phyloP scores from a whole-genome alignment of 2,888 invertebrate species.

The Cremastobaeus sp. region DNA sequence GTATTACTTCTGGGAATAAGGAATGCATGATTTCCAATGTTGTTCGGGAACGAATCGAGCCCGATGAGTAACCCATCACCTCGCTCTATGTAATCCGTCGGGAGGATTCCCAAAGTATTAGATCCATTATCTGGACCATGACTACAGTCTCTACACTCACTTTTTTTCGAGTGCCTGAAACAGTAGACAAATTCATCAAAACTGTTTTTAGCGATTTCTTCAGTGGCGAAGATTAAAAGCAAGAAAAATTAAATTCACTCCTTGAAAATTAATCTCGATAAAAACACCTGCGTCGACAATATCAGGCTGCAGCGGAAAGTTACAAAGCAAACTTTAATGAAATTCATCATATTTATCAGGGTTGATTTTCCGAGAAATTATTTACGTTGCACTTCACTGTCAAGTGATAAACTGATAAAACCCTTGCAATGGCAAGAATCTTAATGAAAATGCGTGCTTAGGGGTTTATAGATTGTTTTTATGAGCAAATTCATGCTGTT shows the following conservation, averaged over 20 bases:
- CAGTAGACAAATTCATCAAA: too few species aligned
- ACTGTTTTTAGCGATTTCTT: too few species aligned
- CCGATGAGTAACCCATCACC: constrained; percentile 74
- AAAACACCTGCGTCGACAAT: too few species aligned
- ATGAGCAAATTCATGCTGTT: constrained; percentile 34
- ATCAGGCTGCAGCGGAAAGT: too few species aligned
- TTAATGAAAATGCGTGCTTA: constrained; percentile 41
- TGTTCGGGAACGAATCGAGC: constrained; percentile 71
- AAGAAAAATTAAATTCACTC: constrained; percentile 16
- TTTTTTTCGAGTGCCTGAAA: constrained; percentile 70
- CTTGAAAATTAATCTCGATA: too few species aligned
- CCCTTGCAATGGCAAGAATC: constrained; percentile 32
- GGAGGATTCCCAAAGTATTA: constrained; percentile 72
- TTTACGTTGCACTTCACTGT: too few species aligned
- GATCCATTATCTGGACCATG: constrained; percentile 68
- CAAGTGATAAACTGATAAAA: too few species aligned
- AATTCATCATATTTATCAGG: constrained; percentile 9
- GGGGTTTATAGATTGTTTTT: constrained; percentile 29
- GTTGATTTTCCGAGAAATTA: too few species aligned
- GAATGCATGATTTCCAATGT: constrained; percentile 69
- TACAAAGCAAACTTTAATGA: too few species aligned
- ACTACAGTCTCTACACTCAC: constrained; percentile 73
- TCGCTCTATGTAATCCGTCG: constrained; percentile 75
- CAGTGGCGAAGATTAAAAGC: too few species aligned
- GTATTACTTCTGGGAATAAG: constrained; percentile 71